Evolutionary conservation across 2,888 invertebrate genomes (phyloP), one percentile per base, ranked within the genome.

Genomic region (Lithophane semibrunnea): DNA sequence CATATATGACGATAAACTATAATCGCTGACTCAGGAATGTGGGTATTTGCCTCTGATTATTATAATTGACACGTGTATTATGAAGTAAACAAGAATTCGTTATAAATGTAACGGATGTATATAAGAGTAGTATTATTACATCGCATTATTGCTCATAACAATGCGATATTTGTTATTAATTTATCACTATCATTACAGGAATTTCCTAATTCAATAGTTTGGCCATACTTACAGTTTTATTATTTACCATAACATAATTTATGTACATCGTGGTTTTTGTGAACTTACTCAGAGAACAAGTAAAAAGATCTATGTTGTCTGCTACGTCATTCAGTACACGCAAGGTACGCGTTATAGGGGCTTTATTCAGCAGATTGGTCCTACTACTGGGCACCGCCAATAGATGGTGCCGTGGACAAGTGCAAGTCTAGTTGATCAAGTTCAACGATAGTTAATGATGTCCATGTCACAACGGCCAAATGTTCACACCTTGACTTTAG

Each of bases 21-120:
- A 37, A 37, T 47, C n/a, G 37, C 63, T 67, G 79, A 67, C 16
- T 73, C n/a, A 66, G 74, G 69, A 83, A 83, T 82, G 81, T 73
- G 29, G 61, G 13, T 66, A 37, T 7, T 52, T 49, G 52, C 54
- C 37, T n/a, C 24, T 77, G 58, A 47, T 66, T 66, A 18, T 29
- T 75, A n/a, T 76, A 80, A n/a, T n/a, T 60, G 24, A 4, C 52
- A n/a, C 12, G 1, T 58, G 10, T 52, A 60, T 65, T 61, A 63
- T 37, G 61, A 52, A 37, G 47, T 76, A 54, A 81, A 81, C 60
- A 76, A 65, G 63, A 65, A 75, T 64, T 58, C 16, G 52, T 68
- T 80, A 37, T 37, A 12, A 73, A 52, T 44, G 4, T 75, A 68
- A 67, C 67, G 3, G 18, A 49, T 74, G 18, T 68, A 44, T 9